These are phyloP conservation scores for Oreochromis aureus DNA, from an alignment of 2,113 vertebrate genomes.

Conservation along the genomic window DNA sequence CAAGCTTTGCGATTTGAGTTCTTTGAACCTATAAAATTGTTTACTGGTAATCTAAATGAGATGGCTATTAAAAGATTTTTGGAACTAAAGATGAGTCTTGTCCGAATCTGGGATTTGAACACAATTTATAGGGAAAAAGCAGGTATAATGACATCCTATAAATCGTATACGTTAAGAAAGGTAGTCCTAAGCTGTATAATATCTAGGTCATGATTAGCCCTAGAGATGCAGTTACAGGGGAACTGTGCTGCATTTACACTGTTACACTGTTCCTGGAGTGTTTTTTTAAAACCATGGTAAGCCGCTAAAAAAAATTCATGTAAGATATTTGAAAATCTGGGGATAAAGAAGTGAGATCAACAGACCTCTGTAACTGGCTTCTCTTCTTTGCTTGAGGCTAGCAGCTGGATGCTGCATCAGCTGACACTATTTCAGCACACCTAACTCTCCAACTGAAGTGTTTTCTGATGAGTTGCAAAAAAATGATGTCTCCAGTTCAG, in stretches of 20 bases:
- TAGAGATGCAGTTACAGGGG: not conserved
- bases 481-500: not conserved
- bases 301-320: not conserved
- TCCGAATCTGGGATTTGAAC: constrained; percentile 6
- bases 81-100: constrained; percentile 48
- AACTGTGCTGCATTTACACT: not conserved
- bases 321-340: not conserved
- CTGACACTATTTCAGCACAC: not conserved
- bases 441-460: not conserved
- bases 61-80: constrained; percentile 69
- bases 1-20: constrained; percentile 42
- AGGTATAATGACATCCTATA: not conserved
- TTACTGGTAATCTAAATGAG: constrained; percentile 53
- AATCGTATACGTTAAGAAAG: not conserved
- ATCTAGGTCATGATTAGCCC: not conserved
- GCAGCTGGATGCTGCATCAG: not conserved
- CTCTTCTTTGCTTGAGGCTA: not conserved
- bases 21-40: constrained; percentile 61
- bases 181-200: not conserved
- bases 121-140: not conserved
- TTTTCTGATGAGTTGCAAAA: not conserved
- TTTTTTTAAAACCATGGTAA: not conserved
- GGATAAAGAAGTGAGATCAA: not conserved
- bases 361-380: not conserved
- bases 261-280: not conserved